Conservation (phyloP, 2,113 vertebrate species). For the Neopipo cinnamomea region DNA sequence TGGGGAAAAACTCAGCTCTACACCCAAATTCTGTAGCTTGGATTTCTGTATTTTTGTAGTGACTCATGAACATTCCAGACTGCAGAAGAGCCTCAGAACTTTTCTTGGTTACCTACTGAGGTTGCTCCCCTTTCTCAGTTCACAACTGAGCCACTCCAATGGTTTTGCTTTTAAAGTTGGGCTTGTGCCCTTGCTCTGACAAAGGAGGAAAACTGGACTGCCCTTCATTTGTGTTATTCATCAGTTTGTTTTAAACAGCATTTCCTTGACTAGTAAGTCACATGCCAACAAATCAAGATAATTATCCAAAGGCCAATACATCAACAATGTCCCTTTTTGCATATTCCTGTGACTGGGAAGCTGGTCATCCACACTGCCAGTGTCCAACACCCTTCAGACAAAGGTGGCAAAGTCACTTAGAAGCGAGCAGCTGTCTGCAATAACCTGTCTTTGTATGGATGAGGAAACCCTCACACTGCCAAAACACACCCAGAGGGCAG, state of each 20-base stretch:
- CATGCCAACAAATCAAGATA: not conserved
- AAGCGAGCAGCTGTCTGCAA: not conserved
- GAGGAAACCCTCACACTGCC: not conserved
- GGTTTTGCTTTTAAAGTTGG: not conserved
- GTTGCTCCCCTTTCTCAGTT: not conserved
- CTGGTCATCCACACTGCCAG: not conserved
- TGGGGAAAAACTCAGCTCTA: not conserved
- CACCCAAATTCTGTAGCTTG: not conserved
- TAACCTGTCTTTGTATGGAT: not conserved
- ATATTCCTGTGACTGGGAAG: not conserved
- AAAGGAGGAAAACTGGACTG: not conserved
- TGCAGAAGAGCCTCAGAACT: not conserved
- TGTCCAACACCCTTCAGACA: not conserved
- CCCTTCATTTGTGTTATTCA: not conserved
- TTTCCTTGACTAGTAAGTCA: not conserved
- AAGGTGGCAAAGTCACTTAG: not conserved
- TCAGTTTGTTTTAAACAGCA: not conserved
- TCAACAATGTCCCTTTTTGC: not conserved
- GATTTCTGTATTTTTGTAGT: not conserved
- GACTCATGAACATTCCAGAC: not conserved
- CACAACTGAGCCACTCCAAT: not conserved
- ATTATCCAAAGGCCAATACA: slow-evolving; percentile 4
- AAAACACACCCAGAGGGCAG: not conserved
- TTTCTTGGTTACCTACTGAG: not conserved
- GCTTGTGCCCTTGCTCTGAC: not conserved